phyloP scores from a whole-genome alignment of 2,797 vertebrate genomes.

The Bryconaethiops microstoma region DNA sequence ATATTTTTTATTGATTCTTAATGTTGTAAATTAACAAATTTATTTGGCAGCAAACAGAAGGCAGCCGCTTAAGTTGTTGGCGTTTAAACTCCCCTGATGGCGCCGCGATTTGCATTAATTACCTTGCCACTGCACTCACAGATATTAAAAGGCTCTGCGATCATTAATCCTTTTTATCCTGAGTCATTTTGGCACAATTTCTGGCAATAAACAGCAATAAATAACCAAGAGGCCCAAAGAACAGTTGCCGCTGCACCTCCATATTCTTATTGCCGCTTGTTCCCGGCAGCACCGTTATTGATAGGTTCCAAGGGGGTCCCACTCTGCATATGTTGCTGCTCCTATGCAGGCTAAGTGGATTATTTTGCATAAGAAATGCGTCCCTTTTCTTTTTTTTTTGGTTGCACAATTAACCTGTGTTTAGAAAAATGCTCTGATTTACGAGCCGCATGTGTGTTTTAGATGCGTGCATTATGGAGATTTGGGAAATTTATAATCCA shows the following conservation, averaged over 20 bases:
- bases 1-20: constrained; percentile 99
- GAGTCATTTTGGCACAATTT: constrained; percentile 99
- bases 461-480: constrained; percentile 99
- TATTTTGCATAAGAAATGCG: constrained; percentile 99
- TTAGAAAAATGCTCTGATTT: constrained; percentile 98
- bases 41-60: constrained; percentile 96
- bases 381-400: constrained; percentile 84
- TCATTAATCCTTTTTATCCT: constrained; percentile 98
- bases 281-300: constrained; percentile 87
- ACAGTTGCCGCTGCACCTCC: constrained; percentile 79
- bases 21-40: constrained; percentile 99
- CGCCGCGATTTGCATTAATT: constrained; percentile 94
- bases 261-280: constrained; percentile 86
- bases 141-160: constrained; percentile 98
- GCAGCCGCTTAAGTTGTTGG: constrained; percentile 85
- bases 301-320: constrained; percentile 86
- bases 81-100: constrained; percentile 90
- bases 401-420: constrained; percentile 97
- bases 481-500: constrained; percentile 99
- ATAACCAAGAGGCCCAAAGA: constrained; percentile 89
- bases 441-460: constrained; percentile 89
- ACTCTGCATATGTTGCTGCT: constrained; percentile 78
- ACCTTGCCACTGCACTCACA: constrained; percentile 96
- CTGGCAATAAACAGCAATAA: constrained; percentile 98
- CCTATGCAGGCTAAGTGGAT: constrained; percentile 89